These are phyloP conservation scores for Cephus sareptanus DNA, from an alignment of 2,888 invertebrate genomes.

Conservation along the genomic window DNA sequence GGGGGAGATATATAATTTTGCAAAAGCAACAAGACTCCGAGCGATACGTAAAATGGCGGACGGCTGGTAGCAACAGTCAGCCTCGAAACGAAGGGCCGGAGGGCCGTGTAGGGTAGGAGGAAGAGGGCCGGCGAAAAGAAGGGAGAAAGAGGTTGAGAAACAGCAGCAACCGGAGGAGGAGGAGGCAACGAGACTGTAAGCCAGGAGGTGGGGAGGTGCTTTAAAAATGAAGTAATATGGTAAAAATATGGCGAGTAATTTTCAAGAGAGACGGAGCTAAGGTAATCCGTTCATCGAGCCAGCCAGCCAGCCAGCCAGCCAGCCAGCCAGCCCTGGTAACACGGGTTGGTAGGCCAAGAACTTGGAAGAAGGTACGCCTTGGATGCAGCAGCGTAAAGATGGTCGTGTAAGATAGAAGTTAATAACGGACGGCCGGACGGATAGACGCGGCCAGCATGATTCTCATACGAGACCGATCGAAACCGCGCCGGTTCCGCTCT, in stretches of 20 bases:
- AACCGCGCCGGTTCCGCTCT: constrained; percentile 20
- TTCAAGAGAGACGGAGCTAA: constrained; percentile 42
- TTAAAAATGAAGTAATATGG: constrained; percentile 54
- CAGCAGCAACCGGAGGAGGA: neutral
- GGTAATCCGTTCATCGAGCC: constrained; percentile 28
- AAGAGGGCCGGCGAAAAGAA: neutral
- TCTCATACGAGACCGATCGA: constrained; percentile 28
- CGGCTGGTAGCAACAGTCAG: constrained; percentile 20
- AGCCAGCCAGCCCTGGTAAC: constrained; percentile 10
- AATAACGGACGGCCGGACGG: constrained; percentile 58
- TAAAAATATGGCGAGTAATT: constrained; percentile 51
- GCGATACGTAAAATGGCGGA: constrained; percentile 40
- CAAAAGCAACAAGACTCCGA: constrained; percentile 22
- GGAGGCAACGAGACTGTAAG: neutral
- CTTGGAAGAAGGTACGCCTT: constrained; percentile 26
- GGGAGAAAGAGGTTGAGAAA: too few species aligned
- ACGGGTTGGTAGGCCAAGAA: constrained; percentile 35
- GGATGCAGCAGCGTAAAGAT: constrained; percentile 59
- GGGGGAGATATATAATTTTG: constrained; percentile 39
- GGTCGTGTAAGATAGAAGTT: constrained; percentile 60
- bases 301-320: constrained; percentile 12
- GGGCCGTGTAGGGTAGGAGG: neutral
- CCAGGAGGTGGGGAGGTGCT: constrained; percentile 33
- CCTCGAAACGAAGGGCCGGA: constrained; percentile 4
- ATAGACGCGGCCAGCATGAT: constrained; percentile 42